Evolutionary conservation across 2,797 vertebrate species (phyloP).

Genomic region (Tympanoctomys barrerae): DNA sequence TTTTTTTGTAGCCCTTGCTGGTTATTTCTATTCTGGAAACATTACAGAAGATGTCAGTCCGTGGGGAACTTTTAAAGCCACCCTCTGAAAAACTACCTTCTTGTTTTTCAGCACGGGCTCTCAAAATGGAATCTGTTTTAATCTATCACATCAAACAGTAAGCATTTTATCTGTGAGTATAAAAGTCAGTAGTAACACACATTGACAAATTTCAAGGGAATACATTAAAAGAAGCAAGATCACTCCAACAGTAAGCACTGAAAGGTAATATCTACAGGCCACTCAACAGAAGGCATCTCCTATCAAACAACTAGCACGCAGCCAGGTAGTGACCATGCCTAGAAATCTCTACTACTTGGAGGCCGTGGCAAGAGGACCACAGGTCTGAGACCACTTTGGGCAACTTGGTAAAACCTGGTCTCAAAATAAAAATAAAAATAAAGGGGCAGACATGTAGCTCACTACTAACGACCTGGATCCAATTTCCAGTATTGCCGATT

Average conservation of each 20-base stretch:
- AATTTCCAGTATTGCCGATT: not conserved
- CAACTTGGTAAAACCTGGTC: not conserved
- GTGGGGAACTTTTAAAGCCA: not conserved
- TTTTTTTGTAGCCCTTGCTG: too few species aligned
- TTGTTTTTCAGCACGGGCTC: not conserved
- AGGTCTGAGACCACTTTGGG: not conserved
- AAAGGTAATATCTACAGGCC: not conserved
- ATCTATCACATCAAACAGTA: not conserved
- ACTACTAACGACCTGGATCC: not conserved
- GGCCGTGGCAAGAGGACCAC: not conserved
- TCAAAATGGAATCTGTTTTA: not conserved
- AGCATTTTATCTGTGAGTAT: constrained; percentile 19
- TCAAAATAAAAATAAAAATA: not conserved
- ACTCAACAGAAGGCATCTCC: not conserved
- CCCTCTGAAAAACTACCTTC: not conserved
- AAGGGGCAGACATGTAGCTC: not conserved
- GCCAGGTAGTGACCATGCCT: not conserved
- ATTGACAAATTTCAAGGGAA: not conserved
- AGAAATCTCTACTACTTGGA: not conserved
- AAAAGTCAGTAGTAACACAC: not conserved
- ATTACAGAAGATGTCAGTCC: not conserved
- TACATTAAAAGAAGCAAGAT: not conserved
- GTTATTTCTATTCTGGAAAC: constrained; percentile 26
- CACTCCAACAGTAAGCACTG: not conserved
- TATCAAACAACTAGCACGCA: not conserved